phyloP scores from a whole-genome alignment of 2,113 vertebrate species.

The Condylura cristata region DNA sequence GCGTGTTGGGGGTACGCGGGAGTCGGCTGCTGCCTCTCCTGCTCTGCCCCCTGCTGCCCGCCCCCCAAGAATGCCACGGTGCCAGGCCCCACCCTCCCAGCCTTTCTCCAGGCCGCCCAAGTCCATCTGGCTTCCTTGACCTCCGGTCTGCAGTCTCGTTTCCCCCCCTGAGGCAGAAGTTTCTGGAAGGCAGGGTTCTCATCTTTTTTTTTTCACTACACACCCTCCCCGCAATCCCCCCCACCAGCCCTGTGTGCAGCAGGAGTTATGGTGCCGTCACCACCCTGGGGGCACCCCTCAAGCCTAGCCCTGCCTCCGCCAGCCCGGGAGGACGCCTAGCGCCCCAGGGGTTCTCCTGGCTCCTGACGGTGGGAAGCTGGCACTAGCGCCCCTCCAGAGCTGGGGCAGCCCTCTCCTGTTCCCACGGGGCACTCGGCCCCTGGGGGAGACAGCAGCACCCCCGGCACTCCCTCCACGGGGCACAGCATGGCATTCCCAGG shows the following conservation, averaged over 20 bases:
- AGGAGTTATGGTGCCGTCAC: accelerated
- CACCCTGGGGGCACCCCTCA: accelerated
- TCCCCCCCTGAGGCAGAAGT: too few relatives aligned
- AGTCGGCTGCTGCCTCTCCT: too few relatives aligned
- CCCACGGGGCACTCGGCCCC: not conserved
- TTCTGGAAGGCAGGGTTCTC: not conserved
- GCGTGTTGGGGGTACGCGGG: too few relatives aligned
- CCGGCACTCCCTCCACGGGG: not conserved
- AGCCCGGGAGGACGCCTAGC: not conserved
- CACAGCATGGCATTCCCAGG: too few relatives aligned
- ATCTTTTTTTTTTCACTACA: not conserved
- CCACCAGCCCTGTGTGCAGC: too few relatives aligned
- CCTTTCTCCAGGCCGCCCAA: not conserved
- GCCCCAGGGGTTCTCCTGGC: not conserved
- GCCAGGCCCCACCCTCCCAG: not conserved
- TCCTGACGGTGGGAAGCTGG: accelerated
- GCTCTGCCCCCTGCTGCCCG: too few relatives aligned
- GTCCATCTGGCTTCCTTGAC: not conserved
- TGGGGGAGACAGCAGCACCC: not conserved
- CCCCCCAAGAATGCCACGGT: accelerated
- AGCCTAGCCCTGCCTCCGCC: not conserved
- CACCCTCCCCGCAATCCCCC: not conserved
- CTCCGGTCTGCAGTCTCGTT: not conserved
- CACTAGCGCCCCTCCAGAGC: not conserved
- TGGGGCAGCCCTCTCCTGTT: not conserved